phyloP scores from a whole-genome alignment of 2,888 invertebrate genomes.

The Macrophya alboannulata region DNA sequence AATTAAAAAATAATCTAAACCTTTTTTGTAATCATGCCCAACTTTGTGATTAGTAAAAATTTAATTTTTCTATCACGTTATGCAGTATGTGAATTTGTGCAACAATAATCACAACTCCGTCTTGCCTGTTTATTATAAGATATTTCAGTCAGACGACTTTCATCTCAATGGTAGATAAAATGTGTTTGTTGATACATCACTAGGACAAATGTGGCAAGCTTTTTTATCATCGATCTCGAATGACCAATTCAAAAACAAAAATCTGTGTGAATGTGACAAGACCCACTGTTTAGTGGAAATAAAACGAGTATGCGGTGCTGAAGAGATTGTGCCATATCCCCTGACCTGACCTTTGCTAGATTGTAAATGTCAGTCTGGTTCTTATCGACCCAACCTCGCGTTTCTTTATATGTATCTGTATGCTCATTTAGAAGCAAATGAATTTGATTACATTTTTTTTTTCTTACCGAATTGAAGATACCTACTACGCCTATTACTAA shows the following conservation, averaged over 20 bases:
- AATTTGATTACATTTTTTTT: background rate
- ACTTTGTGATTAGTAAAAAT: background rate
- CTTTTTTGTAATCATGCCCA: background rate
- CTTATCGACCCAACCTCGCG: background rate
- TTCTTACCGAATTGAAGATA: background rate
- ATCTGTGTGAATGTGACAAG: background rate
- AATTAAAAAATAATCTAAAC: background rate
- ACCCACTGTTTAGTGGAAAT: background rate
- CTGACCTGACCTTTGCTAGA: conserved; percentile 4
- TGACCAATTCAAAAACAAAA: background rate
- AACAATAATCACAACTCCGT: background rate
- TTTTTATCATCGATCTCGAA: background rate
- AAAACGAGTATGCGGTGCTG: background rate
- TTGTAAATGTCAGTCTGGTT: background rate
- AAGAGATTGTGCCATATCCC: background rate
- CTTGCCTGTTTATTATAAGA: background rate
- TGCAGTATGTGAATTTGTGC: conserved; percentile 21
- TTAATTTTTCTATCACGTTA: background rate
- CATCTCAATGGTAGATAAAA: conserved; percentile 5
- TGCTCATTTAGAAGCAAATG: background rate
- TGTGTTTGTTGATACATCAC: background rate
- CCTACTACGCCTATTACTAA: background rate
- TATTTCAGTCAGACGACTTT: background rate
- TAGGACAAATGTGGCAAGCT: background rate
- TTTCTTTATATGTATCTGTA: conserved; percentile 27